A percentile compares a stretch with the other conserved stretches of the same genome.
phyloP scores from a whole-genome alignment of 2,113 vertebrate genomes.

The Salvelinus namaycush region DNA sequence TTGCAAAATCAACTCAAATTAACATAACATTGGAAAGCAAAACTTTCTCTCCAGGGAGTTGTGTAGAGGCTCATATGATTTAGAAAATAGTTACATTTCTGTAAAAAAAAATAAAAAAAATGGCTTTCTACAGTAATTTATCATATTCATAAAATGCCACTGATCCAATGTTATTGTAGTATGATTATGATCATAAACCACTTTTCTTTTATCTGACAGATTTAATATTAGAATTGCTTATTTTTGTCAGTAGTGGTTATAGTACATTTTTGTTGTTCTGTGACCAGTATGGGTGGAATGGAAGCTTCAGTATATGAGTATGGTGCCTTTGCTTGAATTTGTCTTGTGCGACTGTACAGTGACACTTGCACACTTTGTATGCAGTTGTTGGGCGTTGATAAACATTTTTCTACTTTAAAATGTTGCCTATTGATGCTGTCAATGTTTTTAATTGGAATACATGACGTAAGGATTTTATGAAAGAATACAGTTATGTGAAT shows the following conservation, averaged over 20 bases:
- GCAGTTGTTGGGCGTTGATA: constrained; percentile 43
- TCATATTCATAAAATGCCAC: background rate
- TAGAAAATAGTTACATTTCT: background rate
- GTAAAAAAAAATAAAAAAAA: background rate
- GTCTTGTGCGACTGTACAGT: constrained; percentile 57
- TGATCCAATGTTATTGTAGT: background rate
- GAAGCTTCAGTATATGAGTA: constrained; percentile 35
- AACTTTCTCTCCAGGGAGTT: no score
- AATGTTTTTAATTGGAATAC: constrained; percentile 52
- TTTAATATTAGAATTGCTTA: constrained; percentile 21
- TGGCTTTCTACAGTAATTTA: background rate
- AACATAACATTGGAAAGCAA: no score
- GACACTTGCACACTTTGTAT: constrained; percentile 69
- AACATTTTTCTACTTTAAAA: constrained; percentile 50
- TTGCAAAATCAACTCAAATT: background rate
- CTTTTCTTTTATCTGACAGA: background rate
- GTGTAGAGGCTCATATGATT: no score
- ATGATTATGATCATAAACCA: background rate
- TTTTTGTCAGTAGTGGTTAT: constrained; percentile 35
- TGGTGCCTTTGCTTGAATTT: constrained; percentile 65
- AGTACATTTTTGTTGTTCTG: constrained; percentile 30
- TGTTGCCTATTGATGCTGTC: constrained; percentile 46
- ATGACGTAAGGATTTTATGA: constrained; percentile 23
- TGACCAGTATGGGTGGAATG: constrained; percentile 24
- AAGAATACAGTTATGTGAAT: constrained; percentile 49